phyloP scores from a whole-genome alignment of 2,113 vertebrate genomes.

The Myanophis thanlyinensis region DNA sequence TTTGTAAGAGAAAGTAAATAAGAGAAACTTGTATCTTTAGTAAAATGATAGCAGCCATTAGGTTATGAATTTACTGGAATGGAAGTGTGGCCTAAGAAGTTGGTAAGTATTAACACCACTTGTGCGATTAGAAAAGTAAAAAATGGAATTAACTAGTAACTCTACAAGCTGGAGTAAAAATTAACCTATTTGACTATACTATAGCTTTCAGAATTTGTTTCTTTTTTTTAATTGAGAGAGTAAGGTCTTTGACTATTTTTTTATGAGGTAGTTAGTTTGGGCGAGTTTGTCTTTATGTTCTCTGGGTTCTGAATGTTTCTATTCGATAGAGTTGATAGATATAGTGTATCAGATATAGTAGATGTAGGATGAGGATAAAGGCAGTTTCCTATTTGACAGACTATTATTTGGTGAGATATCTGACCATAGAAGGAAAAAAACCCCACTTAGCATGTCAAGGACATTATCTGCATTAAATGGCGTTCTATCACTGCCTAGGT shows the following conservation, averaged over 20 bases:
- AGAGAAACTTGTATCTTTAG: not conserved
- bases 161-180: not conserved
- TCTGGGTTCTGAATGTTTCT: not conserved
- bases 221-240: not conserved
- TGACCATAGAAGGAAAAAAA: not conserved
- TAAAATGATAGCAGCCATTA: not conserved
- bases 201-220: not conserved
- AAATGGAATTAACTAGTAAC: slow-evolving; percentile 1
- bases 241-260: not conserved
- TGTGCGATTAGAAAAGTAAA: not conserved
- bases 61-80: not conserved
- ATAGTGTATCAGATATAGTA: not conserved
- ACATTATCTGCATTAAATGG: not conserved
- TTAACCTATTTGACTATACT: not conserved
- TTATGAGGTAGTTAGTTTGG: not conserved
- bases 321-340: not conserved
- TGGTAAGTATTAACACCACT: not conserved
- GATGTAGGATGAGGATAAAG: not conserved
- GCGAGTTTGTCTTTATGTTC: not conserved
- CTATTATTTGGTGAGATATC: not conserved
- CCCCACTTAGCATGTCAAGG: not conserved
- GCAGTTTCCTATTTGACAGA: not conserved
- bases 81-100: not conserved
- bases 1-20: not conserved
- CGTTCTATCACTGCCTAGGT: not conserved